A percentile compares a stretch with the other conserved stretches of the same genome.
Evolutionary conservation across 1,140 invertebrate species (phyloP).

Genomic region (Pseudomyrmex flavicornis): DNA sequence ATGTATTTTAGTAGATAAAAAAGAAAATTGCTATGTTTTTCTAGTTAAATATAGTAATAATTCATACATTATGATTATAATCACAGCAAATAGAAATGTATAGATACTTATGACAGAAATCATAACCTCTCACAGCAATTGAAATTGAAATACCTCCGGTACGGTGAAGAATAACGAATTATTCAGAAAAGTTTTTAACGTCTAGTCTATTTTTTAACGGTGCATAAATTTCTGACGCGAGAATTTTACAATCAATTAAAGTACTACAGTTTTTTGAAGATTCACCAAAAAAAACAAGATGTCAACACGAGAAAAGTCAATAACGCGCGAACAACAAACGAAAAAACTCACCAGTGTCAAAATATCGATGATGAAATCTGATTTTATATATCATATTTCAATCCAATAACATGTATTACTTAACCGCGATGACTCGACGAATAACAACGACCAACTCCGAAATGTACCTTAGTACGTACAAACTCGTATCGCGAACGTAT

Average conservation of each 20-base stretch:
- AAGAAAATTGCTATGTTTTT: too few relatives aligned
- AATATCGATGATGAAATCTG: neutral
- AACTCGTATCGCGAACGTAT: constrained; percentile 8
- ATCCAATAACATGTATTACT: neutral
- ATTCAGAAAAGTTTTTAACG: too few relatives aligned
- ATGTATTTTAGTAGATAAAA: neutral
- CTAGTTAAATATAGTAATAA: neutral
- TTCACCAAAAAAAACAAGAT: too few relatives aligned
- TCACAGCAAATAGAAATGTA: neutral
- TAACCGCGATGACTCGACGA: constrained; percentile 23
- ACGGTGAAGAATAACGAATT: neutral
- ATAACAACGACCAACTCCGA: neutral
- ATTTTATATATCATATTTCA: neutral
- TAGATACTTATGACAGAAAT: neutral
- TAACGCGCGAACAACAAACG: too few relatives aligned
- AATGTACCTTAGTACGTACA: too few relatives aligned
- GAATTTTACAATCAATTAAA: neutral
- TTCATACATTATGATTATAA: neutral
- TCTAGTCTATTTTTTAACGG: neutral
- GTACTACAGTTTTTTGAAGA: too few relatives aligned
- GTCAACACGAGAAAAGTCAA: too few relatives aligned
- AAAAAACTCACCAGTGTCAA: neutral
- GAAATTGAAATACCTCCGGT: neutral
- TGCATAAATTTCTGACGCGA: neutral
- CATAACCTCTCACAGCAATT: neutral